Evolutionary conservation across 2,888 invertebrate species (phyloP).

Genomic region (Lagria hirta): DNA sequence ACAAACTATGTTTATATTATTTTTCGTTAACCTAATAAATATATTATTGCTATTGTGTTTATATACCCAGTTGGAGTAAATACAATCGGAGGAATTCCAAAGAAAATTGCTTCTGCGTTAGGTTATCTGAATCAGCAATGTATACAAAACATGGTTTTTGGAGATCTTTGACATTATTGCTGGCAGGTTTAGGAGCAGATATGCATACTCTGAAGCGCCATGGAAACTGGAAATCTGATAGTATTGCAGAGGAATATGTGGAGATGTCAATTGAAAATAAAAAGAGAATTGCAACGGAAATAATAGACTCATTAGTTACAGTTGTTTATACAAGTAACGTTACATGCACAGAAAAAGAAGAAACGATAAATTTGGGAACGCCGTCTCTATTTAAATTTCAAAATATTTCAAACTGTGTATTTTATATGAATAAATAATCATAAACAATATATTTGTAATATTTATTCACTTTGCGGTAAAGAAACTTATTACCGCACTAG

Average conservation of each 20-base stretch:
- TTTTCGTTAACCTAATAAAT: no score
- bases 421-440: no score
- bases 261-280: conserved; percentile 6
- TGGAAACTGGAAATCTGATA: conserved; percentile 2
- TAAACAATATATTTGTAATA: no score
- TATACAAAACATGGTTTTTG: conserved; percentile 9
- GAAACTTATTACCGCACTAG: no score
- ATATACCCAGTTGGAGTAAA: conserved; percentile 8
- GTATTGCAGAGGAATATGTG: conserved; percentile 1
- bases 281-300: conserved; percentile 4
- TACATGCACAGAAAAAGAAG: no score
- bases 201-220: background rate
- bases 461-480: no score
- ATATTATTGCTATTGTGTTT: no score
- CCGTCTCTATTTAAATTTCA: no score
- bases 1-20: no score
- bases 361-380: background rate
- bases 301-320: conserved; percentile 1
- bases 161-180: conserved; percentile 3
- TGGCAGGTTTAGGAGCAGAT: conserved; percentile 3
- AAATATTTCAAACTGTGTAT: no score
- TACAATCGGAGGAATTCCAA: conserved; percentile 12
- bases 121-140: conserved; percentile 11
- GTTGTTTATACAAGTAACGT: no score
- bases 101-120: conserved; percentile 9